Base-by-base conservation (phyloP, 2,888 invertebrate species). In the Phyllotreta striolata region DNA sequence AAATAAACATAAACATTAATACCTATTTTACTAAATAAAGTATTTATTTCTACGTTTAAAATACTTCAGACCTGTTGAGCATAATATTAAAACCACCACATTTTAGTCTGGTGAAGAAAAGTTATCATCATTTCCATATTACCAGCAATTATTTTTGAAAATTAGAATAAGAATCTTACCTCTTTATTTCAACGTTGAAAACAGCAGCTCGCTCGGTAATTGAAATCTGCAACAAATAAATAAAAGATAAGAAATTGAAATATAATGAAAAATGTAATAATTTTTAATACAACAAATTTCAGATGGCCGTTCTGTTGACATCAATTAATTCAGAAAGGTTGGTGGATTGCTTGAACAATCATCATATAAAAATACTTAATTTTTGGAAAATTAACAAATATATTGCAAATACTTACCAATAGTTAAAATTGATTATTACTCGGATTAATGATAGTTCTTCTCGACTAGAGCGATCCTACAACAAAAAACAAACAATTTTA, bases 341-440 rank as follows among this genome's bases (percentile, higher is more conserved):
- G 75, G 74, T 59, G 63, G 72, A 75, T 73, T 76, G 75, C 74
- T 59, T 64, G 72, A 75, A 77, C 74, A 74, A 72, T 75, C 76
- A 76, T 76, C 74, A 76, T 72, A 62, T 6, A 38, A 47, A 12
- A 14, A 40, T 13, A 59, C 10, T 46, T 38, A 12, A 34, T 7
- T 39, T 37, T 12, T 9, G n/a, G n/a, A n/a, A n/a, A n/a, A n/a
- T n/a, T n/a, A n/a, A n/a, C n/a, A n/a, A n/a, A n/a, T n/a, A n/a
- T n/a, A n/a, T n/a, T n/a, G n/a, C n/a, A n/a, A n/a, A n/a, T n/a
- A n/a, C n/a, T n/a, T n/a, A n/a, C n/a, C n/a, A n/a, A n/a, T n/a
- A n/a, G n/a, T n/a, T n/a, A n/a, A n/a, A n/a, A n/a, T n/a, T n/a
- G n/a, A n/a, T n/a, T n/a, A n/a, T n/a, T n/a, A n/a, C n/a, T n/a